These are phyloP conservation scores for Whitmania pigra DNA, from an alignment of 1,140 invertebrate genomes.

Conservation along the genomic window DNA sequence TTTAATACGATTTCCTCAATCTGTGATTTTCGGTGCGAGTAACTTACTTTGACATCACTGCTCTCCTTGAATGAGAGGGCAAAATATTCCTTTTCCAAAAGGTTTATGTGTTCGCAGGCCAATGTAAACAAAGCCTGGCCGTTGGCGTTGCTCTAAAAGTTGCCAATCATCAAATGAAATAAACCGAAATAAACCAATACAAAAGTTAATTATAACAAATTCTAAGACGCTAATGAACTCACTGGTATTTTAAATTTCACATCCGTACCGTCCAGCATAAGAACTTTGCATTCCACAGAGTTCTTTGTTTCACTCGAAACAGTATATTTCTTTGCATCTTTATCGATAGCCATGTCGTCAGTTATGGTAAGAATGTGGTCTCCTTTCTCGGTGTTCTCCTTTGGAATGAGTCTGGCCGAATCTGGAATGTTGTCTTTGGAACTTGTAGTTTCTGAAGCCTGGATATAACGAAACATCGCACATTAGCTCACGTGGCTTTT, in stretches of 20 bases:
- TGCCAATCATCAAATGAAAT: not conserved
- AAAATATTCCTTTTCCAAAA: conserved; percentile 90
- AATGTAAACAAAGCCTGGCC: conserved; percentile 72
- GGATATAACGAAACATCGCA: too few relatives aligned
- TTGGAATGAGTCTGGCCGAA: too few relatives aligned
- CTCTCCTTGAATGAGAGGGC: conserved; percentile 68
- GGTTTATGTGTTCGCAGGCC: conserved; percentile 74
- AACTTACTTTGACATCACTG: conserved; percentile 21
- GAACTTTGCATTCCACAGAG: conserved; percentile 1
- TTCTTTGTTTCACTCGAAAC: conserved; percentile 7
- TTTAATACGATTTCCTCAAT: not conserved
- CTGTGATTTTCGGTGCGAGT: not conserved
- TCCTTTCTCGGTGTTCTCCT: too few relatives aligned
- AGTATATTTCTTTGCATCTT: not conserved
- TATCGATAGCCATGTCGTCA: not conserved
- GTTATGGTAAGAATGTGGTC: too few relatives aligned
- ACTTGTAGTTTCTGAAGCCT: too few relatives aligned
- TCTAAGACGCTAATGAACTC: not conserved
- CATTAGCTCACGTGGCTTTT: too few relatives aligned
- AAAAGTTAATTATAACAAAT: not conserved
- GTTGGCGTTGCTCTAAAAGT: conserved; percentile 68
- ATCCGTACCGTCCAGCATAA: conserved; percentile 9
- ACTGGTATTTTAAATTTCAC: not conserved
- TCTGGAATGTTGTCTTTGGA: too few relatives aligned
- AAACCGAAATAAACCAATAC: not conserved